A percentile compares a stretch with the other conserved stretches of the same genome.
Conservation (phyloP, 2,888 invertebrate genomes). For the Galerucella nymphaeae region DNA sequence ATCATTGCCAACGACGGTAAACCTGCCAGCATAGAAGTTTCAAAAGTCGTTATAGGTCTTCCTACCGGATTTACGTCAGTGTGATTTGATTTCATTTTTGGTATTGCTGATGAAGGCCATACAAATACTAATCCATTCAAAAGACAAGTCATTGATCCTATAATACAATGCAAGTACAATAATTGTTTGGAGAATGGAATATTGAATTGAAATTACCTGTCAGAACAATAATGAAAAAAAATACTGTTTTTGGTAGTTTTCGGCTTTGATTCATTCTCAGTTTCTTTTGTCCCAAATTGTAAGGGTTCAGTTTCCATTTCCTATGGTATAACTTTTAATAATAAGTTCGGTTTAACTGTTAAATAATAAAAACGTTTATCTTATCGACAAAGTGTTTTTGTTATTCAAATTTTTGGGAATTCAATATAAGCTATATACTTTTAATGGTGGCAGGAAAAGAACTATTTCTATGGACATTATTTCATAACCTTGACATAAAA, state of each 20-base stretch:
- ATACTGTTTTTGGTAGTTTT: not conserved
- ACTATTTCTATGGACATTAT: no score
- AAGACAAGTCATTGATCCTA: not conserved
- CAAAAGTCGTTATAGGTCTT: not conserved
- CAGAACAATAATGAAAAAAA: not conserved
- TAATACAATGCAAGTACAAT: not conserved
- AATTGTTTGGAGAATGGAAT: no score
- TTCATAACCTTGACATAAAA: no score
- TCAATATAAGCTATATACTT: no score
- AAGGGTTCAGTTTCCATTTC: not conserved
- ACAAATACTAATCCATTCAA: not conserved
- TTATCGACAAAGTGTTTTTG: no score
- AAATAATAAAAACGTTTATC: not conserved
- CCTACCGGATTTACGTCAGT: not conserved
- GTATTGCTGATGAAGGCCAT: constrained; percentile 41
- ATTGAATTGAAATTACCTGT: not conserved
- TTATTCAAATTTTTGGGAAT: no score
- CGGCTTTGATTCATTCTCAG: not conserved
- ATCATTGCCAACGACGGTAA: not conserved
- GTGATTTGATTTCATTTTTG: not conserved
- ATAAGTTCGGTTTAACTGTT: not conserved
- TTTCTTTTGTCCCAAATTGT: not conserved
- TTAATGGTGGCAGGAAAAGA: no score
- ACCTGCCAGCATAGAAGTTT: constrained; percentile 1
- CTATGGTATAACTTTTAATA: not conserved